Conservation (phyloP, 2,888 invertebrate genomes). For the Drosophila maculinotata region DNA sequence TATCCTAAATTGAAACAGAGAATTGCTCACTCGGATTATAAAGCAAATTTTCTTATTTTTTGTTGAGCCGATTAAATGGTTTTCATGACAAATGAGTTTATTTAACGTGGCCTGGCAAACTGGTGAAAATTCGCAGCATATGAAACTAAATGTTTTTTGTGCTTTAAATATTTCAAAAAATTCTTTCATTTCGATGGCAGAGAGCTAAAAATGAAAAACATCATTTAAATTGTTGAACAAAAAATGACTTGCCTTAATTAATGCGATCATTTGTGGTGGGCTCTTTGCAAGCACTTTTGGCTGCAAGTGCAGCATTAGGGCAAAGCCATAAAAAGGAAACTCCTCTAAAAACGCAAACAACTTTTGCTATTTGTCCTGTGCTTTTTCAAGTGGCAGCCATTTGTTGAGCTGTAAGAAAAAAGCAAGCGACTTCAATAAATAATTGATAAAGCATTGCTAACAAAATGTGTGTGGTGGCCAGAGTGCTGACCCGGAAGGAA, state of each 20-base stretch:
- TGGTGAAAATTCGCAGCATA: background rate
- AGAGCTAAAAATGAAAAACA: background rate
- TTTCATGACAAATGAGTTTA: conserved; percentile 17
- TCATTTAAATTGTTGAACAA: background rate
- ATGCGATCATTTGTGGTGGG: conserved; percentile 56
- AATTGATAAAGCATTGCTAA: conserved; percentile 74
- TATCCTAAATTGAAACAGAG: background rate
- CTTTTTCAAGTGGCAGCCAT: conserved; percentile 25
- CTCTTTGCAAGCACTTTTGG: background rate
- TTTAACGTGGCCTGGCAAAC: conserved; percentile 9
- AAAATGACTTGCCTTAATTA: conserved; percentile 41
- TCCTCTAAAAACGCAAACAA: conserved; percentile 31
- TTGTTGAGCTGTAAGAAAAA: conserved; percentile 30
- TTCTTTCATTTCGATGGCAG: no score
- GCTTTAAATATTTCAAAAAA: background rate
- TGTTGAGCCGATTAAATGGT: conserved; percentile 8
- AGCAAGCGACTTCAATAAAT: conserved; percentile 68
- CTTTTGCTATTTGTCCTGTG: conserved; percentile 39
- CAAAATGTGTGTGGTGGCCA: conserved; percentile 36
- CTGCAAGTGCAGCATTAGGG: conserved; percentile 23
- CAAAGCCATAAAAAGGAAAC: conserved; percentile 12
- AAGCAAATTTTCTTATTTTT: background rate
- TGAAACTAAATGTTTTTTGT: background rate
- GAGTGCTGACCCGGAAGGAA: conserved; percentile 26
- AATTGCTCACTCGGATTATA: background rate